A percentile compares a stretch with the other conserved stretches of the same genome.
Conservation (phyloP, 2,113 vertebrate genomes). For the Protobothrops flavoviridis region DNA sequence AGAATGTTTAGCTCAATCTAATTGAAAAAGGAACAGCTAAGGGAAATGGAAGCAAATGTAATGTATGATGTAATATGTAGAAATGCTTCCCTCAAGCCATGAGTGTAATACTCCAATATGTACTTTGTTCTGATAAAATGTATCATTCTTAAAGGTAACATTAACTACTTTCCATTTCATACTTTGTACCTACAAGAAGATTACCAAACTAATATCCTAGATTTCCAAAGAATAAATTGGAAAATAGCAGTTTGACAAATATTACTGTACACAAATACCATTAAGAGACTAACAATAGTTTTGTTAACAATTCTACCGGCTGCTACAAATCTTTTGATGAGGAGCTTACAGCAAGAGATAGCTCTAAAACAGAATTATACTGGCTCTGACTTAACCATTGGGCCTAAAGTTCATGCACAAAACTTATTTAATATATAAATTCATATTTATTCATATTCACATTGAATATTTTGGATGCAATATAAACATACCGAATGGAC, state of each 20-base stretch:
- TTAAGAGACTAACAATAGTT: neutral
- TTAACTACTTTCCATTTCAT: neutral
- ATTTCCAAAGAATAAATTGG: neutral
- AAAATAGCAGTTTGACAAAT: neutral
- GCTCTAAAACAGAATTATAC: neutral
- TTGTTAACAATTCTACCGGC: neutral
- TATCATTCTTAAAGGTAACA: constrained; percentile 1
- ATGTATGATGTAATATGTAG: neutral
- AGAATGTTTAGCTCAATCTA: neutral
- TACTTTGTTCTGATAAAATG: neutral
- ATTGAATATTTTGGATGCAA: constrained; percentile 11
- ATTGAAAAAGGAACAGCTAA: neutral
- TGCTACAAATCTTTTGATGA: neutral
- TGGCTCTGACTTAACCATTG: neutral
- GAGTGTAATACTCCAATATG: neutral
- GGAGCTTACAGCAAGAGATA: neutral
- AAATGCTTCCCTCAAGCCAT: neutral
- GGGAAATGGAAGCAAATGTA: neutral
- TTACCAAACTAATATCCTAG: neutral
- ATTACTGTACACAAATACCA: too few species aligned
- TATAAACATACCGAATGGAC: constrained; percentile 80
- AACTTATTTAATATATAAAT: constrained; percentile 16
- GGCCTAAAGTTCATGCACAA: neutral
- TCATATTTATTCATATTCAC: neutral
- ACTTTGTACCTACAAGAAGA: constrained; percentile 13